Evolutionary conservation across 2,113 vertebrate species (phyloP), one percentile per base, ranked within the genome.

Genomic region (Callaeas wilsoni): DNA sequence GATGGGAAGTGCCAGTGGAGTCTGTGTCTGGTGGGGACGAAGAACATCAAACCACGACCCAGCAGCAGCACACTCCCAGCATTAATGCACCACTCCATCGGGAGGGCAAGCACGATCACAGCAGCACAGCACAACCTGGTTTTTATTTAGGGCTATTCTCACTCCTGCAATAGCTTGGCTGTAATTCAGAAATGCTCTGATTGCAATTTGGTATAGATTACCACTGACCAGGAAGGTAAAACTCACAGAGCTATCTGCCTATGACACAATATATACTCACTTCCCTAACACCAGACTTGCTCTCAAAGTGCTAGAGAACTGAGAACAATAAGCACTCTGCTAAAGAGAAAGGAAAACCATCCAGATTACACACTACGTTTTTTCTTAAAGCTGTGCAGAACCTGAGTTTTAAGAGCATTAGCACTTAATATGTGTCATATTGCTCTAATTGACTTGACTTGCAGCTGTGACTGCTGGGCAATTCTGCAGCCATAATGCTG

Each of bases 1-100:
- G 8, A 53, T 16, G 35, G 50, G 32, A 73, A 62, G 13, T 33
- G 12, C 10, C 37, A 27, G 9, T 22, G 26, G 10, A n/a, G 14
- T 26, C 12, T 69, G 11, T 21, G 27, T 42, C 47, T 1, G 1
- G 17, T 21, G 22, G 42, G n/a, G 32, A 37, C 50, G 6, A 67
- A 60, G 16, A 88, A 37, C 46, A 59, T 32, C 37, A 46, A 55
- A 70, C 10, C 1, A 1, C 6, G 42, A 63, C 3, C 5, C 30
- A 55, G 60, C 12, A 75, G 63, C 11, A 39, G n/a, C 0, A 0
- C 0, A 0, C 30, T 70, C 30, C 14, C 13, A 7, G 27, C 3
- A 1, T 7, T 10, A 37, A 6, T 7, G 18, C 32, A 50, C 18
- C 0, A 0, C 27, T 69, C 55, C 8, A 1, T 37, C 2, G 2